Evolutionary conservation across 2,888 invertebrate genomes (phyloP).

Genomic region (Arrhopalites spinosus): DNA sequence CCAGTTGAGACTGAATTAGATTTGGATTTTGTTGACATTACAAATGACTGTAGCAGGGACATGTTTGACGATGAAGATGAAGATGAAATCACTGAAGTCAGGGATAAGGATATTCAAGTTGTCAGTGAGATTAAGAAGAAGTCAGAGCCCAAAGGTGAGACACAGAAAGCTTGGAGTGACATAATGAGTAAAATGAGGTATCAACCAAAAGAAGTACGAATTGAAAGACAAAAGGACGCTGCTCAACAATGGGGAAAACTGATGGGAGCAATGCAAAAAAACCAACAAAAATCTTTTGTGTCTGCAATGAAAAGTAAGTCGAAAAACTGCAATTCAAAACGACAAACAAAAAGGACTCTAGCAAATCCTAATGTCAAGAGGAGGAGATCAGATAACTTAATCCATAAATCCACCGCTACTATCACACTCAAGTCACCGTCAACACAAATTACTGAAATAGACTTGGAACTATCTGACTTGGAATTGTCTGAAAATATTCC

Average conservation of each 20-base stretch:
- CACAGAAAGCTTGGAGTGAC: conserved; percentile 18
- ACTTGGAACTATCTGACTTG: neutral
- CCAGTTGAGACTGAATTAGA: neutral
- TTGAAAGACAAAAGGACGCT: conserved; percentile 5
- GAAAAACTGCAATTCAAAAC: neutral
- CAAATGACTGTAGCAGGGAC: neutral
- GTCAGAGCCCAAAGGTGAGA: neutral
- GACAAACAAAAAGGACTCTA: neutral
- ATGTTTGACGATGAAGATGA: neutral
- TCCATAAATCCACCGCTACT: neutral
- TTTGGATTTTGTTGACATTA: conserved; percentile 30
- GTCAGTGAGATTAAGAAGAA: neutral
- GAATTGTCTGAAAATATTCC: neutral
- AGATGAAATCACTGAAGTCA: neutral
- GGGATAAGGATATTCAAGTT: neutral
- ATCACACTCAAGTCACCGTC: no score
- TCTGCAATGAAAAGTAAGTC: neutral
- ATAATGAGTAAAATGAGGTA: conserved; percentile 18
- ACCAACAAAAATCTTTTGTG: conserved; percentile 43
- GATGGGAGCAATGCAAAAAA: conserved; percentile 51
- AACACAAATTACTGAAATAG: conserved; percentile 4
- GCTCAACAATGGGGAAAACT: conserved; percentile 48
- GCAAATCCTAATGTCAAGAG: neutral
- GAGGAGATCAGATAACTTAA: neutral
- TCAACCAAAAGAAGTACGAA: neutral